Conservation (phyloP, 2,888 invertebrate genomes). For the Ashinkailepas kermadecensis region DNA sequence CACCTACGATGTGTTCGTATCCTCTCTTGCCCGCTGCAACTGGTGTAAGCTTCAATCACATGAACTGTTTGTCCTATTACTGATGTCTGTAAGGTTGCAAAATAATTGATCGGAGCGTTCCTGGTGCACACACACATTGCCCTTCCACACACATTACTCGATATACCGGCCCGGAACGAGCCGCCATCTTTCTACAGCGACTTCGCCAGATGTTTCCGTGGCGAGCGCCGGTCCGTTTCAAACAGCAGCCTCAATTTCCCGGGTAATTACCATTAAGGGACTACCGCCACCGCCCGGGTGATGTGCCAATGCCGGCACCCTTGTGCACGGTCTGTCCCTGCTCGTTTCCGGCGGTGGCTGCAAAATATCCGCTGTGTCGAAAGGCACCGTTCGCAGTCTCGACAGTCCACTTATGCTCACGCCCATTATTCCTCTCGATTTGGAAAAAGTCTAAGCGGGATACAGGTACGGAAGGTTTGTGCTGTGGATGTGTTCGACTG, state of each 20-base stretch:
- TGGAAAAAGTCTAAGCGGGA: background rate
- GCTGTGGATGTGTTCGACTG: no score
- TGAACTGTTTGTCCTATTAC: no score
- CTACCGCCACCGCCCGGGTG: background rate
- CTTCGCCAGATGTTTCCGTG: no score
- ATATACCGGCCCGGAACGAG: background rate
- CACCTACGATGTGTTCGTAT: no score
- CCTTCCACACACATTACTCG: background rate
- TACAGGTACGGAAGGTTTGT: background rate
- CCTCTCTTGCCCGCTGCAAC: no score
- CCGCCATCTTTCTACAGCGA: no score
- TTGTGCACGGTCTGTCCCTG: no score
- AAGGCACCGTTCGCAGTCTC: background rate
- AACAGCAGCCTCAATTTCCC: background rate
- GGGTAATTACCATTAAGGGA: background rate
- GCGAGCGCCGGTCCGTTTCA: background rate
- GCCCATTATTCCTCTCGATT: background rate
- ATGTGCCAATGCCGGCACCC: background rate
- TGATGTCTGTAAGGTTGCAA: no score
- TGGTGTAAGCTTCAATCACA: no score
- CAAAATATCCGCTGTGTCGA: background rate
- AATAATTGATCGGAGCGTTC: no score
- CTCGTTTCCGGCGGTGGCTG: background rate
- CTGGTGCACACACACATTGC: background rate
- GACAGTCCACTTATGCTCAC: background rate